Percentiles rank a stretch among this genome's conserved stretches.
These are phyloP conservation scores for Macrobrachium nipponense DNA, from an alignment of 1,140 invertebrate species.

Conservation along the genomic window DNA sequence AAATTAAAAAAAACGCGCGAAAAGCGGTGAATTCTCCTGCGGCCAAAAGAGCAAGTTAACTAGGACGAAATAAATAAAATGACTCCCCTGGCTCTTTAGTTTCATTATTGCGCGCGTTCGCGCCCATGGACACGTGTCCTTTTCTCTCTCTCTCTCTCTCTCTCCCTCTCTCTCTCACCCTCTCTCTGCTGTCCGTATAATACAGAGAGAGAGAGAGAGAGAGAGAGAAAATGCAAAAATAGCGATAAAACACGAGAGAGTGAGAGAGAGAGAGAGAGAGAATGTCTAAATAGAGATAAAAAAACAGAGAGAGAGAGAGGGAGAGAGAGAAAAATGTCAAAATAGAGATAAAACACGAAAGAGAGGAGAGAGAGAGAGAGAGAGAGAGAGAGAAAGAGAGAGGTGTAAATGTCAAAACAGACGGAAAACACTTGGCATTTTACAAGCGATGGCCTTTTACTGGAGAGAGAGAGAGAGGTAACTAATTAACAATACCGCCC, in stretches of 20 bases:
- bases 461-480: too few species aligned
- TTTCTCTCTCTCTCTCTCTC: conserved; percentile 17
- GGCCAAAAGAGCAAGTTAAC: too few species aligned
- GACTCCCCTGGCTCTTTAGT: too few species aligned
- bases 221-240: too few species aligned
- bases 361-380: conserved; percentile 23
- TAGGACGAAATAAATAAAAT: too few species aligned
- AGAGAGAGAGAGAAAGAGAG: conserved; percentile 16
- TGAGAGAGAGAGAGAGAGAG: conserved; percentile 18
- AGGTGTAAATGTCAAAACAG: not conserved
- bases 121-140: not conserved
- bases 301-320: conserved; percentile 7
- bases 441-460: not conserved
- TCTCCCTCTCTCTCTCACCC: conserved; percentile 1
- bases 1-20: too few species aligned
- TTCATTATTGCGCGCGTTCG: too few species aligned
- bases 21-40: too few species aligned
- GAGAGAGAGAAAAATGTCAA: conserved; percentile 11
- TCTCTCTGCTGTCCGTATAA: not conserved
- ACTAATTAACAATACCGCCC: too few species aligned
- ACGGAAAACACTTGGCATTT: not conserved
- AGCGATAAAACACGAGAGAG: too few species aligned
- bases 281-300: not conserved
- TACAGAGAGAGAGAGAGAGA: too few species aligned
- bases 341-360: not conserved